These are phyloP conservation scores for Scaptomyza caliginosa DNA, from an alignment of 2,888 invertebrate genomes.

Conservation along the genomic window DNA sequence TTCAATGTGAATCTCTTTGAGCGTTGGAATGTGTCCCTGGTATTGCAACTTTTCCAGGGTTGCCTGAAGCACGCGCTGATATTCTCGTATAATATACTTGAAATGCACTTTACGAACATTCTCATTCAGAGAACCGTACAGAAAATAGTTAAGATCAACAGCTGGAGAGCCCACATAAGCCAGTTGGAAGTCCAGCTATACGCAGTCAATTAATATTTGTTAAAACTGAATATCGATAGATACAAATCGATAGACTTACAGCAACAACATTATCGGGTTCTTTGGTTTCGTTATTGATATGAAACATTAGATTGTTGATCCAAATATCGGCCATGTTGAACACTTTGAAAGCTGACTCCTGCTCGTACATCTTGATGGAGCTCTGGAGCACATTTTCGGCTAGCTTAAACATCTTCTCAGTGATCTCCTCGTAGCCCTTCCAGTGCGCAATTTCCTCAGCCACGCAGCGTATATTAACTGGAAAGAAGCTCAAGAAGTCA, in stretches of 20 bases:
- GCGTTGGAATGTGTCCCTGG: slow-evolving; percentile 77
- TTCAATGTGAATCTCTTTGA: slow-evolving; percentile 82
- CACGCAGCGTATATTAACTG: slow-evolving; percentile 81
- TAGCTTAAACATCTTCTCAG: slow-evolving; percentile 82
- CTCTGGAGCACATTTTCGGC: slow-evolving; percentile 81
- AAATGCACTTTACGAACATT: slow-evolving; percentile 82
- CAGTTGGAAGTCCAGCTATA: slow-evolving; percentile 82
- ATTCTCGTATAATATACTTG: slow-evolving; percentile 81
- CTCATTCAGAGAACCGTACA: slow-evolving; percentile 82
- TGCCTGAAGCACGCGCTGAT: slow-evolving; percentile 78
- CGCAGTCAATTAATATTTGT: neutral
- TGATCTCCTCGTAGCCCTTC: slow-evolving; percentile 82
- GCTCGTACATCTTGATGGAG: slow-evolving; percentile 77
- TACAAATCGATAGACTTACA: slow-evolving; percentile 54
- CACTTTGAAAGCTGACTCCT: slow-evolving; percentile 77
- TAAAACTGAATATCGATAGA: neutral
- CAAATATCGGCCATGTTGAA: slow-evolving; percentile 82
- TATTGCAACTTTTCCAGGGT: slow-evolving; percentile 80
- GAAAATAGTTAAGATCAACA: slow-evolving; percentile 82
- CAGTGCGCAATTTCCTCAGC: slow-evolving; percentile 82
- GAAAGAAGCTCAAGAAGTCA: slow-evolving; percentile 82
- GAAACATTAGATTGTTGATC: slow-evolving; percentile 83
- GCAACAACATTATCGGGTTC: slow-evolving; percentile 81
- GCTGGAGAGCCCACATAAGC: slow-evolving; percentile 83
- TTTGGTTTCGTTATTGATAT: slow-evolving; percentile 78